phyloP scores from a whole-genome alignment of 64 coral and sea anemone genomes.

The Cladopsammia gracilis region DNA sequence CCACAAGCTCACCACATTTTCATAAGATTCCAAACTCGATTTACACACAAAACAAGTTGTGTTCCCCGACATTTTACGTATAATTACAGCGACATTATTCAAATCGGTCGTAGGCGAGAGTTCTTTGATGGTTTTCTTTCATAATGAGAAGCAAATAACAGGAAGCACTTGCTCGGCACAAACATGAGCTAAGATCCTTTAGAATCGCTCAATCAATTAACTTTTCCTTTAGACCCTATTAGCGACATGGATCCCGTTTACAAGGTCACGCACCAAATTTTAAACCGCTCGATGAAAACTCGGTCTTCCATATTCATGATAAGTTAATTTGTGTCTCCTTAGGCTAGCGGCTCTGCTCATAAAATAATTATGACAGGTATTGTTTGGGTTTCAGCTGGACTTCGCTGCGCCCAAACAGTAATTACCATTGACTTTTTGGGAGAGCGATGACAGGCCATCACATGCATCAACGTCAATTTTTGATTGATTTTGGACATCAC shows the following conservation, averaged over 20 bases:
- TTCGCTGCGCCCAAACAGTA: background rate
- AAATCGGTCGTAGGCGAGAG: background rate
- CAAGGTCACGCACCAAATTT: background rate
- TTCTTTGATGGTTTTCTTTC: background rate
- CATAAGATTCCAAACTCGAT: background rate
- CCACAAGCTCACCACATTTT: background rate
- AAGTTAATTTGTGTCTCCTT: constrained; percentile 10
- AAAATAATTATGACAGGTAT: constrained; percentile 34
- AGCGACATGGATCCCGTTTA: background rate
- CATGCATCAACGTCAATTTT: background rate
- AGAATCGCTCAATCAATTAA: constrained; percentile 4
- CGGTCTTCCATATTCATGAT: background rate
- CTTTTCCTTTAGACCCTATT: constrained; percentile 1
- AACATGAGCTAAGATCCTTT: background rate
- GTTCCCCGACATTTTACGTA: constrained; percentile 1
- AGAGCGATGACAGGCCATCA: background rate
- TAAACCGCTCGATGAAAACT: background rate
- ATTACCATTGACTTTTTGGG: background rate
- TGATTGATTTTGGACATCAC: background rate
- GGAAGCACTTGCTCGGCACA: background rate
- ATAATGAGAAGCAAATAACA: constrained; percentile 7
- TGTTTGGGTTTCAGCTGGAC: constrained; percentile 5
- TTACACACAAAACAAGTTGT: constrained; percentile 7
- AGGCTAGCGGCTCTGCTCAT: constrained; percentile 2
- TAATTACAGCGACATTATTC: background rate